Percentiles rank a stretch among this genome's conserved stretches.
Conservation (phyloP, 2,888 invertebrate species). For the Agrotis exclamationis region DNA sequence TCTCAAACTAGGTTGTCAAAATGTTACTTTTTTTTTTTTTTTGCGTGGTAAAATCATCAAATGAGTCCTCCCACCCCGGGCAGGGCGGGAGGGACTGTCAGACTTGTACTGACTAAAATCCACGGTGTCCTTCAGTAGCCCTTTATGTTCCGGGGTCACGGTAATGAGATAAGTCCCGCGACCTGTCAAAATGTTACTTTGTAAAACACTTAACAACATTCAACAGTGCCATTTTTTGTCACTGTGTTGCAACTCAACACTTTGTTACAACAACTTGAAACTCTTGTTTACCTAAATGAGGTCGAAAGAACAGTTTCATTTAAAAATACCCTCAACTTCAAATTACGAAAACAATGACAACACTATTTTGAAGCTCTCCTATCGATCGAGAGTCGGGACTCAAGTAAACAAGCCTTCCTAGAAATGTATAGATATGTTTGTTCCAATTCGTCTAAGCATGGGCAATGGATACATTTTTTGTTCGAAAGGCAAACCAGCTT, state of each 20-base stretch:
- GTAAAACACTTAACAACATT: slow-evolving; percentile 32
- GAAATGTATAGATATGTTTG: slow-evolving; percentile 22
- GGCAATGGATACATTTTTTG: slow-evolving; percentile 16
- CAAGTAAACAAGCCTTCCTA: slow-evolving; percentile 26
- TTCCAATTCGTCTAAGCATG: slow-evolving; percentile 13
- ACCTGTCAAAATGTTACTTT: slow-evolving; percentile 28
- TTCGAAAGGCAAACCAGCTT: slow-evolving; percentile 18
- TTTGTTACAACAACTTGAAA: slow-evolving; percentile 37
- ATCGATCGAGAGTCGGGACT: slow-evolving; percentile 50
- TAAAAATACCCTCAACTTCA: slow-evolving; percentile 36
- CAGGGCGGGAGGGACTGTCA: no score
- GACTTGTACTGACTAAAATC: no score
- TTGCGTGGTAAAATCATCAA: no score
- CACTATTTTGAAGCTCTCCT: slow-evolving; percentile 29
- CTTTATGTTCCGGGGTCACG: no score
- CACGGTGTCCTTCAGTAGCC: no score
- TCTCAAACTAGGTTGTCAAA: slow-evolving; percentile 29
- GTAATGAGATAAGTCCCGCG: no score
- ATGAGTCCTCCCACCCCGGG: no score
- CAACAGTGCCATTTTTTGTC: slow-evolving; percentile 42
- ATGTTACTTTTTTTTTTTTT: slow-evolving; percentile 33
- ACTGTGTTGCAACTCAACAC: slow-evolving; percentile 36
- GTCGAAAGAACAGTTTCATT: slow-evolving; percentile 8
- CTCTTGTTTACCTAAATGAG: slow-evolving; percentile 40
- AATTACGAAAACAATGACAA: slow-evolving; percentile 55